Evolutionary conservation across 2,888 invertebrate genomes (phyloP), one percentile per base, ranked within the genome.

Genomic region (Helobdella robusta): DNA sequence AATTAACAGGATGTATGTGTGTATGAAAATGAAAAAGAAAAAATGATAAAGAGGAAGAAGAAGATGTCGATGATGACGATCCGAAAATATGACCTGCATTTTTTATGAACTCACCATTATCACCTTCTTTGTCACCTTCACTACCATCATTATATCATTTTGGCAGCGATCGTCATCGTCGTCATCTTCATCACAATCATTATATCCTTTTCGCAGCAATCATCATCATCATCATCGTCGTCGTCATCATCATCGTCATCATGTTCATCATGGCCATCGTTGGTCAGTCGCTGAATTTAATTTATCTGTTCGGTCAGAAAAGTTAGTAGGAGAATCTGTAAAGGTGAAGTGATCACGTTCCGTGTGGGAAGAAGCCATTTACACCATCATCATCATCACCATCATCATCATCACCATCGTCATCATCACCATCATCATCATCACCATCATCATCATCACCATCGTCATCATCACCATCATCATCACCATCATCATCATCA

Each of bases 401-500:
- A 50, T 50, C 50, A 50, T 50, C 50, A 50, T 18, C 50, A 50
- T 50, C 50, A 50, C 25, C 50, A 50, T 50, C 50, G 25, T 50
- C 50, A 50, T 50, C 50, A 50, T 50, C 50, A 50, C 25, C 50
- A 50, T 50, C 50, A 50, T 50, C 50, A 50, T 50, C 50, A 50
- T 50, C 50, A 50, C 25, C 50, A 50, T 50, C 50, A 50, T 50
- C 50, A 50, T 50, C 50, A 50, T 50, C 50, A 50, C 25, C 50
- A 64, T 64, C 36, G 58, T 40, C 36, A 64, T 56, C 20, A 64
- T 64, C 34, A 64, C 36, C 23, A 56, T 3, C 25, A 56, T 23
- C 25, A 56, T 44, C 36, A 64, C 46, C 36, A 64, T 40, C 36
- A 58, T 64, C 25, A 40, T 50, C n/a, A n/a, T n/a, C n/a, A n/a